Percentiles rank a stretch among this genome's conserved stretches.
Evolutionary conservation across 2,797 vertebrate genomes (phyloP).

Genomic region (Myripristis murdjan): DNA sequence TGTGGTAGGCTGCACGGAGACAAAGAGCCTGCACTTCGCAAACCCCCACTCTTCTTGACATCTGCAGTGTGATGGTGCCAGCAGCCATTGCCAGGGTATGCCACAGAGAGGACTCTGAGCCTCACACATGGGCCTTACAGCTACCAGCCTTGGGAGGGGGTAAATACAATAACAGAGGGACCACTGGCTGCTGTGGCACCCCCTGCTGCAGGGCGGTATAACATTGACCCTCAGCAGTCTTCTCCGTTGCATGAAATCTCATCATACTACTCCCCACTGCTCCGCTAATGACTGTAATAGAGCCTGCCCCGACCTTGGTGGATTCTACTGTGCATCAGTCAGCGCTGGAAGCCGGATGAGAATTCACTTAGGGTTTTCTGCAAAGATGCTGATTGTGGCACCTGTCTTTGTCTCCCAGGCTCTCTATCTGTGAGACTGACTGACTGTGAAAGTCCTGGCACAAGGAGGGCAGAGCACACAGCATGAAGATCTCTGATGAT

Average conservation of each 20-base stretch:
- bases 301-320: constrained; percentile 64
- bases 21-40: constrained; percentile 55
- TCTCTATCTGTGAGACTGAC: constrained; percentile 49
- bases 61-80: constrained; percentile 76
- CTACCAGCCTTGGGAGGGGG: constrained; percentile 55
- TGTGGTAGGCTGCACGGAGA: constrained; percentile 29
- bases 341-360: constrained; percentile 59
- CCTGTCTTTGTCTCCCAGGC: constrained; percentile 73
- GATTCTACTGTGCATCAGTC: constrained; percentile 66
- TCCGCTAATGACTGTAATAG: constrained; percentile 79
- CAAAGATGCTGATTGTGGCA: constrained; percentile 63
- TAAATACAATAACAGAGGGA: constrained; percentile 71
- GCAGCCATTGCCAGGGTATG: constrained; percentile 65
- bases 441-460: constrained; percentile 62
- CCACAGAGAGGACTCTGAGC: constrained; percentile 62
- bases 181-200: constrained; percentile 60
- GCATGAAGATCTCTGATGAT: constrained; percentile 52
- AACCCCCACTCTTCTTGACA: constrained; percentile 52
- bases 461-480: constrained; percentile 36
- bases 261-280: constrained; percentile 74
- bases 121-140: constrained; percentile 68
- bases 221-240: constrained; percentile 74
- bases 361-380: constrained; percentile 55
- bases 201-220: constrained; percentile 70
- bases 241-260: constrained; percentile 70